These are phyloP conservation scores for Toxostoma redivivum DNA, from an alignment of 2,113 vertebrate species.

Conservation along the genomic window DNA sequence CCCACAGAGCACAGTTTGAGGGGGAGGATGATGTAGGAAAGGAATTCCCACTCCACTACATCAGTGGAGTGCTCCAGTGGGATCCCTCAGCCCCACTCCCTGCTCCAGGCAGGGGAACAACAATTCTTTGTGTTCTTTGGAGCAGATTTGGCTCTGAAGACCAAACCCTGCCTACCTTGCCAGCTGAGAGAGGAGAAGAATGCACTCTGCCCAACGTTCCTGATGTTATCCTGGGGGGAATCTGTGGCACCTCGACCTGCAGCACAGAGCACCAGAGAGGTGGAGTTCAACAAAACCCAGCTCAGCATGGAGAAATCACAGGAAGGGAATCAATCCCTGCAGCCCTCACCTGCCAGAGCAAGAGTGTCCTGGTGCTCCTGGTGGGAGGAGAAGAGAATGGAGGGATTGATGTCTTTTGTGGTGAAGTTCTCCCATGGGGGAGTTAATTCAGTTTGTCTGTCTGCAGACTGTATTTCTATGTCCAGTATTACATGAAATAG, in stretches of 20 bases:
- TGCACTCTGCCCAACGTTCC: conserved; percentile 73
- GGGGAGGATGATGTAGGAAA: neutral
- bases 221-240: conserved; percentile 72
- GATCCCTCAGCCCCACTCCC: neutral
- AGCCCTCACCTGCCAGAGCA: conserved; percentile 81
- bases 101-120: neutral
- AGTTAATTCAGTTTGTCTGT: conserved; percentile 91
- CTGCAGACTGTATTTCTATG: conserved; percentile 87
- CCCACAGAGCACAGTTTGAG: neutral
- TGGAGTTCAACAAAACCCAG: neutral
- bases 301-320: neutral
- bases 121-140: neutral
- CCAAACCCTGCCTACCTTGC: conserved; percentile 72
- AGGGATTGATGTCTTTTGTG: conserved; percentile 90
- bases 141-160: neutral
- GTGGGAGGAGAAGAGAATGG: conserved; percentile 92
- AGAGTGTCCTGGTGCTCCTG: conserved; percentile 94
- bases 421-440: conserved; percentile 97
- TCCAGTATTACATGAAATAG: conserved; percentile 93
- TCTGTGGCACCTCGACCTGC: conserved; percentile 72
- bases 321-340: neutral
- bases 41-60: neutral
- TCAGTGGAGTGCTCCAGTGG: neutral
- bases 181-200: conserved; percentile 82
- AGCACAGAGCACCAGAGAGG: conserved; percentile 32